Percentiles rank a stretch among this genome's conserved stretches.
Evolutionary conservation across 2,113 vertebrate species (phyloP).

Genomic region (Apeltes quadracus): DNA sequence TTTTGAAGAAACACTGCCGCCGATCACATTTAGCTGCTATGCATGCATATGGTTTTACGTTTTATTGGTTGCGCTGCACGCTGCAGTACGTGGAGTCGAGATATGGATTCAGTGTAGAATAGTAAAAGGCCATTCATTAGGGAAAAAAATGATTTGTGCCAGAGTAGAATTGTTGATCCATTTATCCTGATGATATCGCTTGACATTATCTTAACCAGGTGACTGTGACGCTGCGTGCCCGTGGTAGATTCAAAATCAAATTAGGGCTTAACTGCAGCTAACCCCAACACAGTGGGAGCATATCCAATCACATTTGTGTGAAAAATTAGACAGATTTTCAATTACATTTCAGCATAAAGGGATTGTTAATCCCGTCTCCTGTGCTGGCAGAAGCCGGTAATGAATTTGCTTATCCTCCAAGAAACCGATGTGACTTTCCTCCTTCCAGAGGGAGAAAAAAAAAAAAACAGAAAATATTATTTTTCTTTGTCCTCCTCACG

Average conservation of each 20-base stretch:
- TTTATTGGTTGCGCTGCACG: background rate
- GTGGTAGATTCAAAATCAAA: slow-evolving; percentile 71
- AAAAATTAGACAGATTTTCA: slow-evolving; percentile 81
- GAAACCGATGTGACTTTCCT: slow-evolving; percentile 72
- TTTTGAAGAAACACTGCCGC: slow-evolving; percentile 10
- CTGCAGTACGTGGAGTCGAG: background rate
- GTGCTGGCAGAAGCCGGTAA: slow-evolving; percentile 77
- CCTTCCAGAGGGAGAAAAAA: slow-evolving; percentile 5
- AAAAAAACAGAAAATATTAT: slow-evolving; percentile 30
- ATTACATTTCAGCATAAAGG: slow-evolving; percentile 82
- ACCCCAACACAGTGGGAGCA: slow-evolving; percentile 74
- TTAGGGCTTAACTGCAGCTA: slow-evolving; percentile 74
- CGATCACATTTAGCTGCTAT: slow-evolving; percentile 11
- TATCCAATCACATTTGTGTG: slow-evolving; percentile 81
- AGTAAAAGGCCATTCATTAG: slow-evolving; percentile 24
- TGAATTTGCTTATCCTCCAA: slow-evolving; percentile 81
- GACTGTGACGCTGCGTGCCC: slow-evolving; percentile 51
- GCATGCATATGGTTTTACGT: background rate
- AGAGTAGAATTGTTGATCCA: slow-evolving; percentile 30
- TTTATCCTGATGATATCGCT: slow-evolving; percentile 57
- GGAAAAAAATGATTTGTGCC: slow-evolving; percentile 12
- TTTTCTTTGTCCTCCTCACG: slow-evolving; percentile 63
- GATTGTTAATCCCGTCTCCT: slow-evolving; percentile 79
- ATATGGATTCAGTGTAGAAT: slow-evolving; percentile 28
- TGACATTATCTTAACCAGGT: slow-evolving; percentile 64